Evolutionary conservation across 2,113 vertebrate species (phyloP), one percentile per base, ranked within the genome.

Genomic region (Colius striatus): DNA sequence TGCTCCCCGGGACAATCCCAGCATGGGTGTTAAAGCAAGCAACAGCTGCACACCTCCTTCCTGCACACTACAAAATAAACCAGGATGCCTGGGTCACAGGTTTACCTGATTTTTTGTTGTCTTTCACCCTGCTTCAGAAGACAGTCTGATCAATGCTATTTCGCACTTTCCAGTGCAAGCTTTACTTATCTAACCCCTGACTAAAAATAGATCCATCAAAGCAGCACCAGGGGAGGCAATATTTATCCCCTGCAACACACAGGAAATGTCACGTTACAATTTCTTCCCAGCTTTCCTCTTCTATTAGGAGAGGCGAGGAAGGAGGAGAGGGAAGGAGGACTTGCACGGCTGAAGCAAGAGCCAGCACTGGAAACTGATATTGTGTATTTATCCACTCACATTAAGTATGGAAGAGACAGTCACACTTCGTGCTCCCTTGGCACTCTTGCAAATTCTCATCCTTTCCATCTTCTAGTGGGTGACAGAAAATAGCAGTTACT

Each of bases 131-230:
- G 92, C 84, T 94, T 98, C 95, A 95, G 88, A 96, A 95, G 91
- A 97, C 97, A 96, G 97, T 92, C 95, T 93, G 92, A 97, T 98
- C 98, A 97, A 98, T 98, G 73, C 58, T 94, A 85, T 82, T 96
- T 97, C 90, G 95, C 89, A 84, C 14, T 92, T 43, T 65, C 51
- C 89, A 54, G 63, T 57, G 32, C 63, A 94, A 75, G 89, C 84
- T 96, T 95, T 91, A 90, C 80, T 86, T 65, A 92, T 93, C 53
- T 84, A 80, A 93, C 30, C 48, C 76, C 63, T 71, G 47, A 84
- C 87, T 80, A 96, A 97, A 96, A 87, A 73, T 22, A 97, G 86
- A 96, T 84, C 91, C 72, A 91, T 94, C 94, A 96, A 89, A 96
- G 73, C 67, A 95, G 68, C 63, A 94, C n/a, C 13, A 27, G 14